These are phyloP conservation scores for Botia kubotai DNA, from an alignment of 2,797 vertebrate genomes.

Conservation along the genomic window DNA sequence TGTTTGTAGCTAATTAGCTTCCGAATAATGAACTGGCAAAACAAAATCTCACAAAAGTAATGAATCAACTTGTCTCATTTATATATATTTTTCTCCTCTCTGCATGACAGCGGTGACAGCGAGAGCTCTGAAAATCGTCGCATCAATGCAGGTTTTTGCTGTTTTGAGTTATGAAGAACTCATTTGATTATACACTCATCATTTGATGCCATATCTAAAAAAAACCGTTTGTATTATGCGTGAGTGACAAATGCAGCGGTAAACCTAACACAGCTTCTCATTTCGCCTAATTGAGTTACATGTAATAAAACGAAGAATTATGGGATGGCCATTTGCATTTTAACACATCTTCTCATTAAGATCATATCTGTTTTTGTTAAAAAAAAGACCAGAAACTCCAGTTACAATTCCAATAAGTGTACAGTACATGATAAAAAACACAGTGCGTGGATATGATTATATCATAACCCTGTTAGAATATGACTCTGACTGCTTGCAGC, in stretches of 20 bases:
- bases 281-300: background rate
- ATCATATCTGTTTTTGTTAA: background rate
- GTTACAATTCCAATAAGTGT: background rate
- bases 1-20: constrained; percentile 25
- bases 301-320: background rate
- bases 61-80: constrained; percentile 37
- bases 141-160: constrained; percentile 35
- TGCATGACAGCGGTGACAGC: constrained; percentile 5
- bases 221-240: background rate
- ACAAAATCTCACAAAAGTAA: constrained; percentile 30
- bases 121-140: constrained; percentile 29
- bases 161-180: constrained; percentile 23
- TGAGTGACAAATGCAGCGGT: background rate
- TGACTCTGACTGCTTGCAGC: constrained; percentile 4
- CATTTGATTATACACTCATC: constrained; percentile 30
- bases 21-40: constrained; percentile 22
- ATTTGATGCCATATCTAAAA: constrained; percentile 24
- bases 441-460: background rate
- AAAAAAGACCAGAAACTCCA: background rate
- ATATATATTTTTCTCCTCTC: constrained; percentile 18
- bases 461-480: background rate
- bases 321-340: background rate
- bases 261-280: constrained; percentile 1
- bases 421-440: background rate
- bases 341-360: background rate